Conservation (phyloP, 2,797 vertebrate genomes). For the Hydrocynus forskahlii region DNA sequence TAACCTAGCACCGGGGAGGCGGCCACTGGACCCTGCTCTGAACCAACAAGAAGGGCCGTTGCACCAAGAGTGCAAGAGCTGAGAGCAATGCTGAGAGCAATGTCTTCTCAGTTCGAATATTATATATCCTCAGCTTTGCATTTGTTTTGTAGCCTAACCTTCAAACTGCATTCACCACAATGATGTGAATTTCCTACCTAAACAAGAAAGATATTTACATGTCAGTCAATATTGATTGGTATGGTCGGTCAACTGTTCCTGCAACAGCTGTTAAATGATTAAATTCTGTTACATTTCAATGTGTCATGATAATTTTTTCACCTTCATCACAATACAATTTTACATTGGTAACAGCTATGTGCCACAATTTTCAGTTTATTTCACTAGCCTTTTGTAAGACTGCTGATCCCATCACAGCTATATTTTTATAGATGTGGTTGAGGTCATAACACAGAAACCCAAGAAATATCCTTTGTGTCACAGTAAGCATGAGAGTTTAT, state of each 20-base stretch:
- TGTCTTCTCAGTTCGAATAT: neutral
- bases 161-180: neutral
- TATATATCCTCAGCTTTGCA: neutral
- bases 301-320: too few species aligned
- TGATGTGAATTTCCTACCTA: neutral
- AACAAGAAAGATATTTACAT: neutral
- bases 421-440: neutral
- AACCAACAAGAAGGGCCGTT: slow-evolving; percentile 20
- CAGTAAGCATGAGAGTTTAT: too few species aligned
- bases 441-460: neutral
- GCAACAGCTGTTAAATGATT: neutral
- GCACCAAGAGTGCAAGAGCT: slow-evolving; percentile 2
- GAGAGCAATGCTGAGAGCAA: slow-evolving; percentile 5
- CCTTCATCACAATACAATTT: too few species aligned
- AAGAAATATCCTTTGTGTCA: too few species aligned
- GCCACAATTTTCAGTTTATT: neutral
- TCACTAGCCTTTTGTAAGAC: too few species aligned
- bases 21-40: slow-evolving; percentile 45
- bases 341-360: neutral
- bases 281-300: too few species aligned
- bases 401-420: too few species aligned
- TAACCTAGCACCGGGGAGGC: slow-evolving; percentile 60
- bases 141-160: neutral
- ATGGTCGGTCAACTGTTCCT: neutral
- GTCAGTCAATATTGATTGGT: neutral